Conservation (phyloP, 2,797 vertebrate genomes). For the Lophius americanus region DNA sequence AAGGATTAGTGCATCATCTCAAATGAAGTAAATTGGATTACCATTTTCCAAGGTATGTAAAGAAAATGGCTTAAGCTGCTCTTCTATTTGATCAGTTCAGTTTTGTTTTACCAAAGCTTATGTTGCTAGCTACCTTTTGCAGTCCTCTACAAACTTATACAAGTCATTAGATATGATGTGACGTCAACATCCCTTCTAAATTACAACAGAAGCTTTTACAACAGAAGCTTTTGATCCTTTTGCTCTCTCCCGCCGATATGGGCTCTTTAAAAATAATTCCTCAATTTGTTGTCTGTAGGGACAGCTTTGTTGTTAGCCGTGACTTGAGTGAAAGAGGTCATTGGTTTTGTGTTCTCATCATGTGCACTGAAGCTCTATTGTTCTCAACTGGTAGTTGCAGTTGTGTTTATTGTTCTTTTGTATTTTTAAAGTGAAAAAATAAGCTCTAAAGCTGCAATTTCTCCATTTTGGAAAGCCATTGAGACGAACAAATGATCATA, state of each 20-base stretch:
- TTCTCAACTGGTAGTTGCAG: background rate
- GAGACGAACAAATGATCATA: no score
- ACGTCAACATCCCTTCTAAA: no score
- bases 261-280: constrained; percentile 28
- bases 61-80: background rate
- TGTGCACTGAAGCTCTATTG: constrained; percentile 20
- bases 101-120: background rate
- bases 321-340: constrained; percentile 28
- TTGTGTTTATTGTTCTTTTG: no score
- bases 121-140: background rate
- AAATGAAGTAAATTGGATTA: background rate
- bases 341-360: constrained; percentile 17
- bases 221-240: constrained; percentile 14
- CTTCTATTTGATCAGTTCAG: constrained; percentile 3
- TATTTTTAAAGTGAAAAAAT: no score
- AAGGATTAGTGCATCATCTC: background rate
- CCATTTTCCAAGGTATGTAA: constrained; percentile 1
- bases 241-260: constrained; percentile 23
- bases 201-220: background rate
- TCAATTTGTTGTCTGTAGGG: constrained; percentile 29
- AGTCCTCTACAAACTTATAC: background rate
- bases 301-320: constrained; percentile 21
- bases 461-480: no score
- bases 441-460: no score
- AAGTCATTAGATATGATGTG: no score